Evolutionary conservation across 2,888 invertebrate species (phyloP).

Genomic region (Synanthedon myopaeformis): DNA sequence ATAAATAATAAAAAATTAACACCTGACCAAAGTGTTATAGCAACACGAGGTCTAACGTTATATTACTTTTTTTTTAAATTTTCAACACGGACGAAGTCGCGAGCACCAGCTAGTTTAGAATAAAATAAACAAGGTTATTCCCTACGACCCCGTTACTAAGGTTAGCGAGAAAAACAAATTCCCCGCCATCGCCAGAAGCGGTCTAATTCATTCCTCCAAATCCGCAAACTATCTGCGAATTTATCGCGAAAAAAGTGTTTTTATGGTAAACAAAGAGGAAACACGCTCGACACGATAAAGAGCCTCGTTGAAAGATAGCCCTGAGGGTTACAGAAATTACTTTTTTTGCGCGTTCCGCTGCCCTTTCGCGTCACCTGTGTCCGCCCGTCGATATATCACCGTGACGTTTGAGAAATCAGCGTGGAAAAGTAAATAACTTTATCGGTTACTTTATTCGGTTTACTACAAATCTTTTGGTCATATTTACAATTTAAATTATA

Average conservation of each 20-base stretch:
- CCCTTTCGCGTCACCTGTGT: constrained; percentile 12
- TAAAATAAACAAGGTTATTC: too few relatives aligned
- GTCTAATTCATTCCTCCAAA: constrained; percentile 1
- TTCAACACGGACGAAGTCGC: too few relatives aligned
- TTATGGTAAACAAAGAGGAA: constrained; percentile 1
- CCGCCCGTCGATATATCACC: constrained; percentile 2
- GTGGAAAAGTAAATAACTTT: neutral
- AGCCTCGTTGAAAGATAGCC: constrained; percentile 18
- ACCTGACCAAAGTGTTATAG: too few relatives aligned
- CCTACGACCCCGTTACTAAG: too few relatives aligned
- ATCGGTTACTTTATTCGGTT: neutral
- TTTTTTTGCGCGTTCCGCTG: constrained; percentile 10
- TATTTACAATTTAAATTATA: too few relatives aligned
- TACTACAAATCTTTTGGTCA: too few relatives aligned
- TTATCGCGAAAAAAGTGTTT: neutral
- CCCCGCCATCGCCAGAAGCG: neutral
- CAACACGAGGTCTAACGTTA: too few relatives aligned
- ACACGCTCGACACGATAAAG: constrained; percentile 15
- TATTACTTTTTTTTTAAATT: too few relatives aligned
- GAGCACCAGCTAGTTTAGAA: too few relatives aligned
- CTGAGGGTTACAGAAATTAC: constrained; percentile 16
- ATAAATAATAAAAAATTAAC: too few relatives aligned
- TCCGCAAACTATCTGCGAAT: neutral
- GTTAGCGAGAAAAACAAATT: too few relatives aligned
- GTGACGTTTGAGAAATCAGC: neutral